Evolutionary conservation across 2,113 vertebrate genomes (phyloP).

Genomic region (Actenoides hombroni): DNA sequence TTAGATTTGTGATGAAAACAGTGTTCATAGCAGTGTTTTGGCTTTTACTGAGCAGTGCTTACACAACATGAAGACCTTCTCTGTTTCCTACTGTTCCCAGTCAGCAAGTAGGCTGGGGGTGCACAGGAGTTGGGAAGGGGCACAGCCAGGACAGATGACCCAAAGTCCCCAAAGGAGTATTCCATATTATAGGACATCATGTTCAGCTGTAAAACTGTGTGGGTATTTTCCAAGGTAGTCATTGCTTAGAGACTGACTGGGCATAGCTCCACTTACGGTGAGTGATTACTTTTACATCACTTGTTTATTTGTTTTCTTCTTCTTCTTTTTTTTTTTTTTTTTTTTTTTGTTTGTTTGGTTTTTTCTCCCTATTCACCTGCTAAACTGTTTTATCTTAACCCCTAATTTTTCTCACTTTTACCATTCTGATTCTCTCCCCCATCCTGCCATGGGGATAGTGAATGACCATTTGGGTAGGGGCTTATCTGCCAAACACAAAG

Average conservation of each 20-base stretch:
- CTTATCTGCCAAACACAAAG: neutral
- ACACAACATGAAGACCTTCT: neutral
- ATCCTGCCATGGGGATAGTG: neutral
- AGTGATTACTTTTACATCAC: neutral
- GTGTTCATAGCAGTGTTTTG: neutral
- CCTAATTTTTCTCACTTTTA: neutral
- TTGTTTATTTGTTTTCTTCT: too few species aligned
- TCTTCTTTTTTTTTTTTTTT: neutral
- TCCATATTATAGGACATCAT: neutral
- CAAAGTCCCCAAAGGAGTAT: neutral
- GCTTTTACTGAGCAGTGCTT: neutral
- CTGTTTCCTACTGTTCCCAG: neutral
- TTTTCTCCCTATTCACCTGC: neutral
- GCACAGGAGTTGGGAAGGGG: neutral
- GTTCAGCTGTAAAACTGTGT: neutral
- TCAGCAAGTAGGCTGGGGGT: neutral
- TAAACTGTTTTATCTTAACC: neutral
- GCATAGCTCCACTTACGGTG: neutral
- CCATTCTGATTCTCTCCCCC: neutral
- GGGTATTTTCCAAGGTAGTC: neutral
- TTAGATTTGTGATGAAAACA: neutral
- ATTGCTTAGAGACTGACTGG: fast-evolving
- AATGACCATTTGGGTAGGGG: fast-evolving
- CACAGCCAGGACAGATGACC: neutral
- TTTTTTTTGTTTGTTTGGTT: neutral